Conservation (phyloP, 2,888 invertebrate species). For the Matsumyia berberina region DNA sequence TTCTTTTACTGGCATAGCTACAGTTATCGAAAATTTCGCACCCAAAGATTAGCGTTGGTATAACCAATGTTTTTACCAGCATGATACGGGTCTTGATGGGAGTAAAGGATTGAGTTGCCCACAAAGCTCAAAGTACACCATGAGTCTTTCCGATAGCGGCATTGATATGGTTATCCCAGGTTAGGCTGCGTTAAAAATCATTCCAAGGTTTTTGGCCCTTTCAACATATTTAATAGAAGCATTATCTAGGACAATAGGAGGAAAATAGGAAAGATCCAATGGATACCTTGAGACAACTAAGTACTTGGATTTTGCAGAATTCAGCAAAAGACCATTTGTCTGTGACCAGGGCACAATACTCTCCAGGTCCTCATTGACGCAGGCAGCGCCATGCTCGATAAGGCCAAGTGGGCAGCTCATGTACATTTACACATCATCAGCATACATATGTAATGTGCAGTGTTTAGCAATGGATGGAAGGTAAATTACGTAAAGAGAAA, state of each 20-base stretch:
- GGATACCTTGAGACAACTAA: neutral
- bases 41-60: neutral
- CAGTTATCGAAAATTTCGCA: neutral
- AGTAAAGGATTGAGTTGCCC: neutral
- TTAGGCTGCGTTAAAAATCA: neutral
- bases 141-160: neutral
- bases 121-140: neutral
- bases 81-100: neutral
- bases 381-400: neutral
- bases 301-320: neutral
- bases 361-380: neutral
- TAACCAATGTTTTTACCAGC: too few relatives aligned
- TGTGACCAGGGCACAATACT: neutral
- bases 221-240: neutral
- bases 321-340: neutral
- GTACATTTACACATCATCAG: slow-evolving; percentile 1
- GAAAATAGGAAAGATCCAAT: neutral
- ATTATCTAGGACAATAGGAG: neutral
- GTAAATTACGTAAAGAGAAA: neutral
- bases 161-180: neutral
- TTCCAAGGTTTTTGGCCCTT: neutral
- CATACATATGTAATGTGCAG: slow-evolving; percentile 9
- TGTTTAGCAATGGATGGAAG: neutral
- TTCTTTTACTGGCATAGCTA: neutral
- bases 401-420: slow-evolving; percentile 4